Percentiles rank a stretch among this genome's conserved stretches.
These are phyloP conservation scores for Macrotus californicus DNA, from an alignment of 2,113 vertebrate genomes.

Conservation along the genomic window DNA sequence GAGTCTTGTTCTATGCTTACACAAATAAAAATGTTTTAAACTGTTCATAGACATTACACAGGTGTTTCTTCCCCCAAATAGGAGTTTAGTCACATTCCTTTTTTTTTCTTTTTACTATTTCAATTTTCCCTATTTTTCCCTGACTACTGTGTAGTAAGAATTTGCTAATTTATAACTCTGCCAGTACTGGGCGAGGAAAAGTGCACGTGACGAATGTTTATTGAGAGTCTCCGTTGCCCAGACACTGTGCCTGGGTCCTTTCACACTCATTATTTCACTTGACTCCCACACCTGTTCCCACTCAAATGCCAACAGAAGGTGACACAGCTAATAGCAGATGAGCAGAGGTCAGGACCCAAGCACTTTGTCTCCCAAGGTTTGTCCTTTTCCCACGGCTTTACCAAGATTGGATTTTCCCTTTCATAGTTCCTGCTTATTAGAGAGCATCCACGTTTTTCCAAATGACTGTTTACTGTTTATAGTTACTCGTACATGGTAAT, in stretches of 20 bases:
- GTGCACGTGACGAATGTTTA: background rate
- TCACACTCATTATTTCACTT: background rate
- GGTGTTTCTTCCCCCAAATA: background rate
- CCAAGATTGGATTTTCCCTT: background rate
- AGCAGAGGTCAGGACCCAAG: background rate
- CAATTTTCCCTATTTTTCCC: background rate
- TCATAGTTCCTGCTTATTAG: constrained; percentile 9
- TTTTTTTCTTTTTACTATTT: background rate
- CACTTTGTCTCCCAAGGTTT: background rate
- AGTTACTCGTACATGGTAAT: background rate
- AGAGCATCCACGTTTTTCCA: background rate
- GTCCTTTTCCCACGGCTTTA: background rate
- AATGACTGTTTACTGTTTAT: background rate
- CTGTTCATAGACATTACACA: background rate
- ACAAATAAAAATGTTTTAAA: constrained; percentile 2
- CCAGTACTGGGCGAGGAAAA: background rate
- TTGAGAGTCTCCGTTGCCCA: background rate
- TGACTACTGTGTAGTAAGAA: background rate
- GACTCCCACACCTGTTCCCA: background rate
- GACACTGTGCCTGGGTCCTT: background rate
- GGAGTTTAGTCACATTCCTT: background rate
- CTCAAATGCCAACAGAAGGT: background rate
- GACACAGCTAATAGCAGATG: background rate
- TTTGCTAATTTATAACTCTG: background rate
- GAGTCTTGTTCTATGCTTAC: background rate